These are phyloP conservation scores for Amphiprion clarkii DNA, from an alignment of 2,797 vertebrate species.

Conservation along the genomic window DNA sequence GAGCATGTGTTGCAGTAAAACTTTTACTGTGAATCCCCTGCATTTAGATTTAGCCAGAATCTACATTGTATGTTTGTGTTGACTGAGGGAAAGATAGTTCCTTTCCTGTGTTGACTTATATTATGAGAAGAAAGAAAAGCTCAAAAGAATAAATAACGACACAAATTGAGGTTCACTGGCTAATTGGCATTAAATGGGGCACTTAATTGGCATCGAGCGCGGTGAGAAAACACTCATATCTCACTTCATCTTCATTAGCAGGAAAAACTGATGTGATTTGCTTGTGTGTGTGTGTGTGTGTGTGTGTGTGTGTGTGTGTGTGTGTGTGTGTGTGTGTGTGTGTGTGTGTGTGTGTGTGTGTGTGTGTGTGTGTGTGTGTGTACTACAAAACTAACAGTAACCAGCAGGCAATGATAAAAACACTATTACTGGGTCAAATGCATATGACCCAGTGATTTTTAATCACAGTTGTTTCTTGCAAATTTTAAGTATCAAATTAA, in stretches of 20 bases:
- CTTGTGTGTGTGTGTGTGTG: constrained; percentile 22
- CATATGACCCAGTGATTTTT: neutral
- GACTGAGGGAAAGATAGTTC: neutral
- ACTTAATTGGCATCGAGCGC: constrained; percentile 80
- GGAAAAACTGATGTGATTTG: constrained; percentile 75
- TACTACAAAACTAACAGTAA: constrained; percentile 22
- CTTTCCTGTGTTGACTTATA: constrained; percentile 51
- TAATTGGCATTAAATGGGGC: constrained; percentile 86
- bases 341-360: constrained; percentile 31
- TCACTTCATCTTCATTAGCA: constrained; percentile 87
- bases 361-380: constrained; percentile 33
- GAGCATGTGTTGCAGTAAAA: neutral
- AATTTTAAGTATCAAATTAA: neutral
- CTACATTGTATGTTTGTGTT: neutral
- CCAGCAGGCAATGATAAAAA: constrained; percentile 35
- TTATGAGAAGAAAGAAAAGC: constrained; percentile 62
- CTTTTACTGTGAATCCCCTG: neutral
- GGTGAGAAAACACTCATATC: constrained; percentile 83
- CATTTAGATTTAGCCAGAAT: neutral
- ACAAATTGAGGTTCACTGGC: constrained; percentile 83
- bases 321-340: constrained; percentile 32
- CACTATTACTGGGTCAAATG: constrained; percentile 4
- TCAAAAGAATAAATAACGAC: constrained; percentile 78
- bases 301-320: constrained; percentile 28
- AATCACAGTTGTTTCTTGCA: neutral